Percentiles rank a stretch among this genome's conserved stretches.
Conservation (phyloP, 37 sponge, comb jelly and placozoan genomes). For the Beroe ovata region DNA sequence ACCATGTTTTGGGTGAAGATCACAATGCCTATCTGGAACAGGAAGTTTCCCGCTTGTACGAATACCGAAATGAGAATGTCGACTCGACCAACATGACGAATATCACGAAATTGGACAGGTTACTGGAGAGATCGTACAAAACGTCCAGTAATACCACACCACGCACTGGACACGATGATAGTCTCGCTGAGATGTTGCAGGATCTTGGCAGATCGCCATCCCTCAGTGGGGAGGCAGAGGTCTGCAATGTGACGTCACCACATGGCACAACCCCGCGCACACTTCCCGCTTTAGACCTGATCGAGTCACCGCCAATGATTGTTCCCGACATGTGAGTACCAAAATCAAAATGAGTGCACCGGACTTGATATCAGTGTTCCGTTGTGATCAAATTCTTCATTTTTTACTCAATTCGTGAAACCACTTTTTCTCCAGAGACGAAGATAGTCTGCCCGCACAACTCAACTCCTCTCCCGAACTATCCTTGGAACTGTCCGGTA, state of each 20-base stretch:
- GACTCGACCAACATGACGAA: neutral
- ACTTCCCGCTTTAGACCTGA: neutral
- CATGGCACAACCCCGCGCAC: neutral
- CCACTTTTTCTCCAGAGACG: conserved; percentile 27
- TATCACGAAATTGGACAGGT: conserved; percentile 4
- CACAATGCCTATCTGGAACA: conserved; percentile 15
- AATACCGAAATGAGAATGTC: neutral
- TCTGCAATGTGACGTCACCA: neutral
- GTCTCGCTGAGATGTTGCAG: conserved; percentile 17
- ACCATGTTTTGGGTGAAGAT: conserved; percentile 5
- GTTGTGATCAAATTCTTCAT: too few relatives aligned
- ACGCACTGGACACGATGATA: neutral
- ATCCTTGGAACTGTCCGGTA: neutral
- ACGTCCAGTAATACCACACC: neutral
- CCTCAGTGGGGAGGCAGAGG: too few relatives aligned
- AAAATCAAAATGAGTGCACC: too few relatives aligned
- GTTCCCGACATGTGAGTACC: conserved; percentile 50
- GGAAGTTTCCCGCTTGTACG: conserved; percentile 37
- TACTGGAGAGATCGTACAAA: conserved; percentile 11
- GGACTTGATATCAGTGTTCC: too few relatives aligned
- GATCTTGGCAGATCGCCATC: neutral
- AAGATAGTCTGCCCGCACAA: conserved; percentile 4
- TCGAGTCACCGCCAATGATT: conserved; percentile 3
- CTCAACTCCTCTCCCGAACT: neutral
- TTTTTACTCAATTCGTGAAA: too few relatives aligned